Evolutionary conservation across 2,113 vertebrate genomes (phyloP).

Genomic region (Tupaia chinensis): DNA sequence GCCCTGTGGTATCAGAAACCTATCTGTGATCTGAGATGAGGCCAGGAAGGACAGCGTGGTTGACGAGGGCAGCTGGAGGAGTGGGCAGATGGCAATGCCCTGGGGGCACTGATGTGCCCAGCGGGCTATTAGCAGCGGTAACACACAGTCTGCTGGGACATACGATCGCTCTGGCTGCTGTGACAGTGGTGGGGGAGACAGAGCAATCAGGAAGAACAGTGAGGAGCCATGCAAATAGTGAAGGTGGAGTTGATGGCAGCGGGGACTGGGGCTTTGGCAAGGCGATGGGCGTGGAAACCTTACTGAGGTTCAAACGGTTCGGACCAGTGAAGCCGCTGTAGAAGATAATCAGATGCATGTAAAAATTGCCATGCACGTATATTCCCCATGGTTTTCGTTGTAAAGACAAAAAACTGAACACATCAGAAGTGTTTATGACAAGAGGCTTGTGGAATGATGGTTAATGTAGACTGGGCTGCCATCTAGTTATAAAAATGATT

Average conservation of each 20-base stretch:
- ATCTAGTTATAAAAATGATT: neutral
- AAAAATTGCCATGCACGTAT: neutral
- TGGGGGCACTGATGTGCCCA: neutral
- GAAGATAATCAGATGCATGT: neutral
- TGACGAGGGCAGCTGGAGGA: neutral
- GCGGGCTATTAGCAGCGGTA: neutral
- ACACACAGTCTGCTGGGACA: neutral
- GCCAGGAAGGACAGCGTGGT: neutral
- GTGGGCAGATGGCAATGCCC: neutral
- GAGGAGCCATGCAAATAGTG: neutral
- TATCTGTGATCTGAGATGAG: neutral
- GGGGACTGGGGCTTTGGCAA: neutral
- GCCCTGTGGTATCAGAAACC: neutral
- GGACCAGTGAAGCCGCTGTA: accelerated
- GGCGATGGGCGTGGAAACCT: neutral
- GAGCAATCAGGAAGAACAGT: neutral
- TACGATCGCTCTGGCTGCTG: neutral
- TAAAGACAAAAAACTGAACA: neutral
- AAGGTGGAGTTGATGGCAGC: neutral
- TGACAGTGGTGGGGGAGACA: neutral
- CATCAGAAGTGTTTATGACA: neutral
- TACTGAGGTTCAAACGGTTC: neutral
- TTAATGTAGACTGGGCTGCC: neutral
- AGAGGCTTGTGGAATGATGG: neutral
- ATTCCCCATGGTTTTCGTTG: neutral